Evolutionary conservation across 2,797 vertebrate genomes (phyloP), one percentile per base, ranked within the genome.

Genomic region (Melanotaenia pygmaea): DNA sequence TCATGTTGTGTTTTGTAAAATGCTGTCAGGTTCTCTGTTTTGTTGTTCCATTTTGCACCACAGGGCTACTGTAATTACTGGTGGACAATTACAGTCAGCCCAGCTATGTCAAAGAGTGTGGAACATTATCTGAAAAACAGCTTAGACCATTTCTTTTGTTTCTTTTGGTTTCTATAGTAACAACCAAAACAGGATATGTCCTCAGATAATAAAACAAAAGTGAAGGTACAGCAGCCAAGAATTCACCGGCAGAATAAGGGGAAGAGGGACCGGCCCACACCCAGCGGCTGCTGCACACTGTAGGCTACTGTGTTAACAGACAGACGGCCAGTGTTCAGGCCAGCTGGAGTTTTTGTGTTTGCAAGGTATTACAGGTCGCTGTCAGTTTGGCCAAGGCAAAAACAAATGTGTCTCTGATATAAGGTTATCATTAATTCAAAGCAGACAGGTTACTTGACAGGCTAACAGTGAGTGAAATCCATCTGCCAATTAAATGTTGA

Each of bases 121-220:
- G 77, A 69, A 82, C 87, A 77, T 84, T 61, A 80, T 83, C 66
- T 77, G 76, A 87, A 88, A 82, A 85, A 83, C 74, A 83, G 69
- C 76, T 77, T 72, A 69, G 79, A 85, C 74, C 56, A 63, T 74
- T 82, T 68, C 80, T 91, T 83, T 93, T 92, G 85, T 89, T 94
- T 89, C 60, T 57, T 37, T 35, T 45, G 54, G 89, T 93, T 69
- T 74, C 91, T 73, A 88, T 81, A 65, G 93, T 69, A 86, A 94
- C 82, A 20, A 83, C 74, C 89, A 92, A 91, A 94, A 95, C 94
- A 94, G 93, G 91, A 94, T 83, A 89, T 65, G 77, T 85, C 80
- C 70, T 88, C 75, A 84, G 91, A 93, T 91, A 92, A 88, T 93
- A 90, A 92, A 94, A 92, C 86, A 88, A 91, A 89, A 86, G 82